Evolutionary conservation across 1,140 invertebrate genomes (phyloP).

Genomic region (Leptopilina boulardi): DNA sequence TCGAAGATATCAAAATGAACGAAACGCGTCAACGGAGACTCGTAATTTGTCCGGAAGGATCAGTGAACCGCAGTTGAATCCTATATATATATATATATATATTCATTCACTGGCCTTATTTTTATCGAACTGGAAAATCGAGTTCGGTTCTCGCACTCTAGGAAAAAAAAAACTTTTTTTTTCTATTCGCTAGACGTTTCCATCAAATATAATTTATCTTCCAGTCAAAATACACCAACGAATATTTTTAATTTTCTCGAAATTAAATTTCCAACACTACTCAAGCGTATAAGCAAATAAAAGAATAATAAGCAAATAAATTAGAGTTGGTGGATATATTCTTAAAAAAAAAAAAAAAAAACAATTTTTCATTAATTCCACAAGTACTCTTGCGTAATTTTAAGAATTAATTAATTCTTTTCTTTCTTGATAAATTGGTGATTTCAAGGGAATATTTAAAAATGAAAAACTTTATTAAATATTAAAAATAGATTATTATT

Average conservation of each 20-base stretch:
- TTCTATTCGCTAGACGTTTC: background rate
- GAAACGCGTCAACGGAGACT: slow-evolving; percentile 19
- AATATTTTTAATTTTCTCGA: slow-evolving; percentile 7
- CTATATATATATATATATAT: background rate
- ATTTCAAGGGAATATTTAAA: no score
- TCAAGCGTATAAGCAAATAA: background rate
- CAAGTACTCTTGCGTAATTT: background rate
- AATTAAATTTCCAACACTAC: slow-evolving; percentile 1
- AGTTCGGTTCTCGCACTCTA: slow-evolving; percentile 4
- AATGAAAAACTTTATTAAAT: no score
- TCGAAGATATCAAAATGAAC: slow-evolving; percentile 28
- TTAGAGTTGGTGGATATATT: background rate
- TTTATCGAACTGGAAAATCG: slow-evolving; percentile 45
- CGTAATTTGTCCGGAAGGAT: slow-evolving; percentile 29
- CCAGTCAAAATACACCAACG: background rate
- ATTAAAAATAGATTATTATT: no score
- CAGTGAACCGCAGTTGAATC: slow-evolving; percentile 19
- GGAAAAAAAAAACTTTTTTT: background rate
- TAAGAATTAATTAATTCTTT: no score
- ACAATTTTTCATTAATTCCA: background rate
- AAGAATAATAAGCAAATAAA: background rate
- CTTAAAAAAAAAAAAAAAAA: no score
- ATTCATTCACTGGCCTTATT: slow-evolving; percentile 35
- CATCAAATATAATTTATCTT: slow-evolving; percentile 23
- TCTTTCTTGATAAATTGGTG: no score